Evolutionary conservation across 1,140 invertebrate genomes (phyloP), one percentile per base, ranked within the genome.

Genomic region (Aphaenogaster floridana): DNA sequence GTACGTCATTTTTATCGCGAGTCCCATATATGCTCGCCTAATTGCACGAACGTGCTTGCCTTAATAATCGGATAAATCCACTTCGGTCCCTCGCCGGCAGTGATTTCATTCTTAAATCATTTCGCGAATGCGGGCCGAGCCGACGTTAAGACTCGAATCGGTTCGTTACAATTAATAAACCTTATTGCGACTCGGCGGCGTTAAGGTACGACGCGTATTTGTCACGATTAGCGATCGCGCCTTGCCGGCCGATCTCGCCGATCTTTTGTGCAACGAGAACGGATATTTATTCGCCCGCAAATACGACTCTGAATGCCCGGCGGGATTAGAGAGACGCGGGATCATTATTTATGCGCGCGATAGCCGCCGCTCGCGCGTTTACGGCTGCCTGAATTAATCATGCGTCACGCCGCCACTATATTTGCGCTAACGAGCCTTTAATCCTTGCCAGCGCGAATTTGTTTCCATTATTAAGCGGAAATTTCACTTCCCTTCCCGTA

Each of bases 301-400:
- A 63, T 11, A 42, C 57, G 11, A 17, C 6, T 45, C 48, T 80
- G 89, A 87, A 89, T 80, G 69, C 80, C 68, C 21, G n/a, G 39
- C 79, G 11, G 86, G 89, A 90, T 90, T 90, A 90, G 88, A 90
- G 88, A 85, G 72, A 87, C 85, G 52, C 28, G 8, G 61, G 79
- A 89, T 90, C 88, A 85, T 90, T 90, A 90, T 80, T 90, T 90
- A 90, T 80, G 88, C 86, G 39, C 68, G 45, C 72, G 50, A 50
- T 54, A 87, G 52, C 48, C 50, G 50, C 66, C 57, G 74, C 50
- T 48, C 72, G 63, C 39, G 76, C 69, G 42, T 72, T 80, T 57
- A 61, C 54, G 81, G 76, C 34, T 84, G 68, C 59, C 39, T 78
- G 72, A 87, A 90, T 90, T 90, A 87, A 90, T 90, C 88, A 89